A percentile compares a stretch with the other conserved stretches of the same genome.
Evolutionary conservation across 2,113 vertebrate species (phyloP).

Genomic region (Jacana jacana): DNA sequence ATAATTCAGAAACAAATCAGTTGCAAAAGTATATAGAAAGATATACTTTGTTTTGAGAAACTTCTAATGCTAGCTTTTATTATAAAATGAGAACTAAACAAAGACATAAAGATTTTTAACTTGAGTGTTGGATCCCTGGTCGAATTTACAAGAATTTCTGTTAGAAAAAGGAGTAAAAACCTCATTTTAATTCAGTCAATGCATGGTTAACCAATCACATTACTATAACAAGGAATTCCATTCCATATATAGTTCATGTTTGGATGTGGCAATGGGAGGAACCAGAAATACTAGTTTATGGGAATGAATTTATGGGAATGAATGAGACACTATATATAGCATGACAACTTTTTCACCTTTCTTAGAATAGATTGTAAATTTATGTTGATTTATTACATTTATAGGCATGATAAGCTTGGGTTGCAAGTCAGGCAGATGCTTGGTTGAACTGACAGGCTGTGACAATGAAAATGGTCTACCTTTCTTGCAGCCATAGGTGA

Average conservation of each 20-base stretch:
- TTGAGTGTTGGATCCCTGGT: neutral
- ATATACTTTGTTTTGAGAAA: neutral
- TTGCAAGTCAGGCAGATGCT: neutral
- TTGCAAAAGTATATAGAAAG: neutral
- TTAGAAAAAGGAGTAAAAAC: neutral
- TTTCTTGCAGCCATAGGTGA: neutral
- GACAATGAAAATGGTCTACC: neutral
- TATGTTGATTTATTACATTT: neutral
- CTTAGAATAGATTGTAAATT: neutral
- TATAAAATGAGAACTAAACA: neutral
- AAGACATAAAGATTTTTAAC: neutral
- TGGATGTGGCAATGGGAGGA: neutral
- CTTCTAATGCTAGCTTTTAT: neutral
- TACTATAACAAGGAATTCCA: neutral
- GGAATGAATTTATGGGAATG: neutral
- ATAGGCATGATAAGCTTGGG: neutral
- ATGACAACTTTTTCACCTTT: neutral
- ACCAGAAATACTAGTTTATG: neutral
- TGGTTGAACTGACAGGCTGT: neutral
- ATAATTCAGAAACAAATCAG: neutral
- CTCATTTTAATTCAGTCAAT: neutral
- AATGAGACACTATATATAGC: neutral
- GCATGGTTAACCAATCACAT: neutral
- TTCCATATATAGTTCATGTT: neutral
- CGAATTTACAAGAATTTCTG: neutral